Evolutionary conservation across 2,797 vertebrate genomes (phyloP).

Genomic region (Gambusia yucatana): DNA sequence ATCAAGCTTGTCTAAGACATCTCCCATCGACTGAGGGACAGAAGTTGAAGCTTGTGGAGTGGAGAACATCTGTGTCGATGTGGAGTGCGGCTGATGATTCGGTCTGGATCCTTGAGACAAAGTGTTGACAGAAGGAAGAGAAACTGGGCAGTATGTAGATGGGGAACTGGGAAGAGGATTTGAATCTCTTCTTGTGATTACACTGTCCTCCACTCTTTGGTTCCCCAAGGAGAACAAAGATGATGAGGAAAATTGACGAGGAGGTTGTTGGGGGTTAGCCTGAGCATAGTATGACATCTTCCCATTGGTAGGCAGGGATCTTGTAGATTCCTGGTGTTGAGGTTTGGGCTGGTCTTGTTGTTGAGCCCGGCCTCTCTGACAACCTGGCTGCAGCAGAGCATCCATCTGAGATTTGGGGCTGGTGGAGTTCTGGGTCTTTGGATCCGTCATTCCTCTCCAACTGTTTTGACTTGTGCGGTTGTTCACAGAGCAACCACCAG

Average conservation of each 20-base stretch:
- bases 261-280: conserved; percentile 38
- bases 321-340: conserved; percentile 44
- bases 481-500: conserved; percentile 54
- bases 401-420: conserved; percentile 49
- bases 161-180: conserved; percentile 48
- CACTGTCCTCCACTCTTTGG: conserved; percentile 73
- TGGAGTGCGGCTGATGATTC: conserved; percentile 17
- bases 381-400: conserved; percentile 52
- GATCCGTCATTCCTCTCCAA: conserved; percentile 59
- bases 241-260: conserved; percentile 51
- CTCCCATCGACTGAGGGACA: conserved; percentile 78
- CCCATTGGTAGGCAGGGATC: conserved; percentile 47
- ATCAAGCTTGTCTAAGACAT: conserved; percentile 84
- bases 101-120: conserved; percentile 28
- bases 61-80: conserved; percentile 38
- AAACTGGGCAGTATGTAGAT: conserved; percentile 27
- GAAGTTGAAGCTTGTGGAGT: conserved; percentile 38
- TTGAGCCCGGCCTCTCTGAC: conserved; percentile 59
- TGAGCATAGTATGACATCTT: conserved; percentile 65
- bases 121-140: conserved; percentile 28
- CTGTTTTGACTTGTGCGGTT: conserved; percentile 33
- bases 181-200: conserved; percentile 74
- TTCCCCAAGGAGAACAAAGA: conserved; percentile 73
- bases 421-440: conserved; percentile 34
- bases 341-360: conserved; percentile 43